Evolutionary conservation across 2,888 invertebrate genomes (phyloP).

Genomic region (Apantesis nais): DNA sequence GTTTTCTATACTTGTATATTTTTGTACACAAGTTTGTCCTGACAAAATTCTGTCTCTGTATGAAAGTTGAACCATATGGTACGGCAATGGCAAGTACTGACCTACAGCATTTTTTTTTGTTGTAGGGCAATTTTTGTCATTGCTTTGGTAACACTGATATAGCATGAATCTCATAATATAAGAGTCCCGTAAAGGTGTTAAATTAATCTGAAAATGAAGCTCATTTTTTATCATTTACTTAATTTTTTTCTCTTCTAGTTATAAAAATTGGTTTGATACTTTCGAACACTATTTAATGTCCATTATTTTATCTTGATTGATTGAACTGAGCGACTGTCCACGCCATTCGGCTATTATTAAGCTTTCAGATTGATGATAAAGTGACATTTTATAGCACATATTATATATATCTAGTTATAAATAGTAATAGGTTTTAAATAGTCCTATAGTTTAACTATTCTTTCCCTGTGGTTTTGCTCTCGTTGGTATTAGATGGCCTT

Average conservation of each 20-base stretch:
- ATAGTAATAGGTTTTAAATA: neutral
- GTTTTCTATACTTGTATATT: too few species aligned
- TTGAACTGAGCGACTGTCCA: neutral
- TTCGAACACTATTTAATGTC: neutral
- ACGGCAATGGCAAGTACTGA: too few species aligned
- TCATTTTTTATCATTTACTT: neutral
- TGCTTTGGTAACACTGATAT: too few species aligned
- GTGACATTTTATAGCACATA: neutral
- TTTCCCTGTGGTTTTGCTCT: neutral
- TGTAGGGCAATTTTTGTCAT: too few species aligned
- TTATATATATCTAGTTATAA: neutral
- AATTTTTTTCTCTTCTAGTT: neutral
- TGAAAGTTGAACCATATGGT: too few species aligned
- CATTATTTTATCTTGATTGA: neutral
- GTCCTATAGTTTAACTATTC: neutral
- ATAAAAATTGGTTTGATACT: neutral
- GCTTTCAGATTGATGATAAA: conserved; percentile 1
- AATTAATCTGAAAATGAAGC: neutral
- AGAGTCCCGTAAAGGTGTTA: too few species aligned
- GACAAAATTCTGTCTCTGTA: too few species aligned
- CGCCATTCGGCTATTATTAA: conserved; percentile 5
- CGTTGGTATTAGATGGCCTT: neutral
- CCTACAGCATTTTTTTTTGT: too few species aligned
- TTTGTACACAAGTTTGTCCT: too few species aligned
- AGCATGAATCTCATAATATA: too few species aligned